A percentile compares a stretch with the other conserved stretches of the same genome.
Conservation (phyloP, 2,888 invertebrate species). For the Cosmorhoe ocellata region DNA sequence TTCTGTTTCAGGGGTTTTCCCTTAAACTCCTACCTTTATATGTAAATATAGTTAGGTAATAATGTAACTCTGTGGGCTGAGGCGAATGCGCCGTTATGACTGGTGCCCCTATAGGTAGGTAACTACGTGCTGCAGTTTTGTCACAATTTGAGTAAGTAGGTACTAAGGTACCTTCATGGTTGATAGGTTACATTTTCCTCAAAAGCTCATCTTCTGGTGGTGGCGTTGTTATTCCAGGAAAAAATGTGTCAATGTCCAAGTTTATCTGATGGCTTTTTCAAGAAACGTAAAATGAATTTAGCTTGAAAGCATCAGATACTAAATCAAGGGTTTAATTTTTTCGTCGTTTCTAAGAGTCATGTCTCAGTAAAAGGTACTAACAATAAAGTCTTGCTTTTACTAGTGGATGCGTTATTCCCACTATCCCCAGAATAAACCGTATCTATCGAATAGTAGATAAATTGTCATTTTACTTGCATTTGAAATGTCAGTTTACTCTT, state of each 20-base stretch:
- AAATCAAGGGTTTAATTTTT: no score
- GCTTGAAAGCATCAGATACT: no score
- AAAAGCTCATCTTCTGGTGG: conserved; percentile 17
- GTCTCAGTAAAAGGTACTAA: no score
- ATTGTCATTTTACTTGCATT: no score
- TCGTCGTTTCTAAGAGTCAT: no score
- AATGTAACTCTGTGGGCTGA: neutral
- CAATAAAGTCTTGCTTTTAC: no score
- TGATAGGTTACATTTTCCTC: conserved; percentile 15
- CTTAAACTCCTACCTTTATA: neutral
- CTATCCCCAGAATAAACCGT: no score
- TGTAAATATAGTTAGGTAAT: no score
- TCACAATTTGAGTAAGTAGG: conserved; percentile 3
- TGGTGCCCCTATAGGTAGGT: neutral
- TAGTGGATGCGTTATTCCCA: no score
- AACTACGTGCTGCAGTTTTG: conserved; percentile 1
- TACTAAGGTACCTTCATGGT: no score
- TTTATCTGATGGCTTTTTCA: neutral
- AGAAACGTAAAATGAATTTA: neutral
- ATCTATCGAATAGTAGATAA: no score
- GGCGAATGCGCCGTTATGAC: neutral
- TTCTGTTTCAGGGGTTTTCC: neutral
- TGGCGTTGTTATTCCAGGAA: conserved; percentile 16
- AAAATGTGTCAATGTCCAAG: conserved; percentile 12
- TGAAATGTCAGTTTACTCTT: no score